Evolutionary conservation across 2,113 vertebrate species (phyloP).

Genomic region (Gnathonemus echidnorhynchus): DNA sequence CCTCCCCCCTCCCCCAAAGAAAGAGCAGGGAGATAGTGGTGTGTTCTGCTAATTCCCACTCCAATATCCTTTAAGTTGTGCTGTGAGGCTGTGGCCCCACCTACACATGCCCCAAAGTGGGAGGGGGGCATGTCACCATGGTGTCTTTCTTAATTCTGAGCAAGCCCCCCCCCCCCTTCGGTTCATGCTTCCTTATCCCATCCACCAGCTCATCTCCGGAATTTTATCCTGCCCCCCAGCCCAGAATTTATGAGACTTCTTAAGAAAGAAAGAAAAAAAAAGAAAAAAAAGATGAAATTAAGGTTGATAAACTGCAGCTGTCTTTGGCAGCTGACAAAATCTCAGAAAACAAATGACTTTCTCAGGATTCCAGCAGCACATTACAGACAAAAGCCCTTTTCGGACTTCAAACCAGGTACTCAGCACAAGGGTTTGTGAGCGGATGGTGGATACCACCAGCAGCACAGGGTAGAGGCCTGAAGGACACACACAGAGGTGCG

Average conservation of each 20-base stretch:
- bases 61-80: neutral
- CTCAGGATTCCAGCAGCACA: slow-evolving; percentile 16
- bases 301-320: neutral
- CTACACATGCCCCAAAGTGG: neutral
- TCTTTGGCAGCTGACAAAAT: neutral
- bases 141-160: neutral
- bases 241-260: neutral
- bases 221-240: neutral
- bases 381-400: slow-evolving; percentile 14
- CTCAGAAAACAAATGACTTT: neutral
- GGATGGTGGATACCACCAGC: slow-evolving; percentile 26
- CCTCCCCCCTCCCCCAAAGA: neutral
- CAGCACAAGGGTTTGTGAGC: slow-evolving; percentile 34
- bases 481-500: neutral
- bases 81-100: neutral
- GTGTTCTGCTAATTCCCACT: neutral
- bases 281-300: neutral
- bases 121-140: neutral
- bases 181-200: slow-evolving; percentile 5
- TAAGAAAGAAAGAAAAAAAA: neutral
- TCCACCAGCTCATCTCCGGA: neutral
- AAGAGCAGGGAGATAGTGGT: neutral
- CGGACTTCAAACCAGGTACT: slow-evolving; percentile 32
- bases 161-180: neutral
- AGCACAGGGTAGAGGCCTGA: neutral